Conservation (phyloP, 1,140 invertebrate species). For the Holcopasites calliopsidis region DNA sequence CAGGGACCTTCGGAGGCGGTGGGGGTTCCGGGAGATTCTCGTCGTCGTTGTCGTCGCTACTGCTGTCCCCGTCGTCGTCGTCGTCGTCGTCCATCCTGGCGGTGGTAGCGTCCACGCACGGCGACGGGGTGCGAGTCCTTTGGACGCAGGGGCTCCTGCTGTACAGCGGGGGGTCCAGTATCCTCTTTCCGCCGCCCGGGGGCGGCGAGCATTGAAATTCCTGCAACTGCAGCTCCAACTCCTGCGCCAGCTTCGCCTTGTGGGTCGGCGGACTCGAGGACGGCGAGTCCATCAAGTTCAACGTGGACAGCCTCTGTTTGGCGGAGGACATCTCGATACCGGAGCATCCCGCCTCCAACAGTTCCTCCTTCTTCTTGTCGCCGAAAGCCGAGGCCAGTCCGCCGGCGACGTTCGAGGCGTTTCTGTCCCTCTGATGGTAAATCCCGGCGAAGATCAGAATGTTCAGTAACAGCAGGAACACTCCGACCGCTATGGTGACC, state of each 20-base stretch:
- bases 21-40: slow-evolving; percentile 84
- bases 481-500: slow-evolving; percentile 96
- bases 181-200: slow-evolving; percentile 78
- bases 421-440: slow-evolving; percentile 92
- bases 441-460: slow-evolving; percentile 96
- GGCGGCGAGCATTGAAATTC: slow-evolving; percentile 84
- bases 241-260: slow-evolving; percentile 84
- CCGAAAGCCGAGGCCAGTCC: slow-evolving; percentile 68
- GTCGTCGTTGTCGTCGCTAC: slow-evolving; percentile 78
- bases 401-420: slow-evolving; percentile 75
- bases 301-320: slow-evolving; percentile 80
- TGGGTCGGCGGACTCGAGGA: slow-evolving; percentile 80
- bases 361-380: slow-evolving; percentile 87
- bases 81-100: slow-evolving; percentile 79
- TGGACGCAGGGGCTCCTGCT: slow-evolving; percentile 79
- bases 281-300: slow-evolving; percentile 68
- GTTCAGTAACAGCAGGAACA: slow-evolving; percentile 92
- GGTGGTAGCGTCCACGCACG: slow-evolving; percentile 79
- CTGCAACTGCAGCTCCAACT: slow-evolving; percentile 84
- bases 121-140: slow-evolving; percentile 75
- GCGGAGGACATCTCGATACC: slow-evolving; percentile 82
- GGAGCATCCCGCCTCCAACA: slow-evolving; percentile 85
- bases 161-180: slow-evolving; percentile 78
- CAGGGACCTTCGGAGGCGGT: slow-evolving; percentile 83
- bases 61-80: slow-evolving; percentile 78